These are phyloP conservation scores for Eonycteris spelaea DNA, from an alignment of 2,113 vertebrate genomes.

Conservation along the genomic window DNA sequence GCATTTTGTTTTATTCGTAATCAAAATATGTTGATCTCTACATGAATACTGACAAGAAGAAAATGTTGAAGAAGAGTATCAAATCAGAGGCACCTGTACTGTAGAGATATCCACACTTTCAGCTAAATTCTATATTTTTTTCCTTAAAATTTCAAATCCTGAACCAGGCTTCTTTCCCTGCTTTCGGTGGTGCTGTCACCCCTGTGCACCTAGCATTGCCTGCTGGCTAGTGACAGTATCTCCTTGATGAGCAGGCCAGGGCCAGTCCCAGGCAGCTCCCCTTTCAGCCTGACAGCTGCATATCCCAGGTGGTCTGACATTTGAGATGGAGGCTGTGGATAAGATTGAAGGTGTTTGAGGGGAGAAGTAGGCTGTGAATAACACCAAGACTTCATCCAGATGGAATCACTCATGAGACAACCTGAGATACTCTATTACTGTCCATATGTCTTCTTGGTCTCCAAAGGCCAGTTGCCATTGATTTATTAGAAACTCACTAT, in stretches of 20 bases:
- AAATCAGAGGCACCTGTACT: background rate
- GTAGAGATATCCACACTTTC: background rate
- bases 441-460: slow-evolving; percentile 93
- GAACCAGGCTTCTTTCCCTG: slow-evolving; percentile 2
- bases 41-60: background rate
- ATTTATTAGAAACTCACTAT: slow-evolving; percentile 90
- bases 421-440: slow-evolving; percentile 93
- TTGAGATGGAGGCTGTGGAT: slow-evolving; percentile 90
- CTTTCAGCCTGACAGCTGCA: slow-evolving; percentile 94
- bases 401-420: slow-evolving; percentile 90
- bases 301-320: slow-evolving; percentile 99
- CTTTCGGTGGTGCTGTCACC: slow-evolving; percentile 45
- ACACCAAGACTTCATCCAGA: slow-evolving; percentile 88
- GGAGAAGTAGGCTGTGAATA: slow-evolving; percentile 86
- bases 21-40: background rate
- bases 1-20: background rate
- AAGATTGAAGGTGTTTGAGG: slow-evolving; percentile 93
- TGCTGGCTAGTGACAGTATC: slow-evolving; percentile 70
- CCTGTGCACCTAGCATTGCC: slow-evolving; percentile 62
- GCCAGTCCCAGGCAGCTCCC: slow-evolving; percentile 81
- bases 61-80: background rate
- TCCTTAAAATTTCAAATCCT: background rate
- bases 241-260: slow-evolving; percentile 69
- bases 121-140: background rate
- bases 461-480: slow-evolving; percentile 88